Base-by-base conservation (phyloP, 2,113 vertebrate genomes). In the Pithys albifrons region DNA sequence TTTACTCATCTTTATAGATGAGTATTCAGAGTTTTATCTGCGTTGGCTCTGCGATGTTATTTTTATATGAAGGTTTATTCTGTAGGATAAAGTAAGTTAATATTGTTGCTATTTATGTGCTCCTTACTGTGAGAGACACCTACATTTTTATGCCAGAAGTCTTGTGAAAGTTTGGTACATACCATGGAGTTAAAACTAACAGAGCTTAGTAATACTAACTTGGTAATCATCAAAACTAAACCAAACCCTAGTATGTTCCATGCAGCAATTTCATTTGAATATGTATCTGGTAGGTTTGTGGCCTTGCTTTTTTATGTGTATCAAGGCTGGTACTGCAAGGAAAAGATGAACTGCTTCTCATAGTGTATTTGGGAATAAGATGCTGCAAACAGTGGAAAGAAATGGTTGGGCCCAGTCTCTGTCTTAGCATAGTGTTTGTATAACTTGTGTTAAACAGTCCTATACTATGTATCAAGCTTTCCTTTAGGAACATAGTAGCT, bases 331-430 rank as follows among this genome's bases (percentile, higher is more conserved):
- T 78, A 10, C 57, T 88, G 45, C n/a, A 87, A 84, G 45, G 33
- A 58, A 52, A 45, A 83, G 7, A 6, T 72, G 71, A n/a, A 37
- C 22, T 67, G 13, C n/a, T 73, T 70, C 25, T 69, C 7, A 14
- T 48, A 3, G 19, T 25, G 28, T 62, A 13, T 39, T 75, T 80
- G 35, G 28, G 54, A 70, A 79, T 41, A 69, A 39, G 17, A 8
- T 58, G 15, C 41, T 85, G 48, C 31, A 23, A 72, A 52, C 14
- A 49, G n/a, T 3, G 6, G 37, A 72, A 75, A 54, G 8, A 82
- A 54, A 52, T n/a, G 0, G 29, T 24, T 46, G 0, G 5, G 2
- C 41, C 16, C 25, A 43, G 15, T 76, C 20, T 69, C 71, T 85
- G 46, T 88, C 37, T 48, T 77, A 49, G 41, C 8, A 23, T 5